phyloP scores from a whole-genome alignment of 64 coral and sea anemone species.

The Trachythela sp. region DNA sequence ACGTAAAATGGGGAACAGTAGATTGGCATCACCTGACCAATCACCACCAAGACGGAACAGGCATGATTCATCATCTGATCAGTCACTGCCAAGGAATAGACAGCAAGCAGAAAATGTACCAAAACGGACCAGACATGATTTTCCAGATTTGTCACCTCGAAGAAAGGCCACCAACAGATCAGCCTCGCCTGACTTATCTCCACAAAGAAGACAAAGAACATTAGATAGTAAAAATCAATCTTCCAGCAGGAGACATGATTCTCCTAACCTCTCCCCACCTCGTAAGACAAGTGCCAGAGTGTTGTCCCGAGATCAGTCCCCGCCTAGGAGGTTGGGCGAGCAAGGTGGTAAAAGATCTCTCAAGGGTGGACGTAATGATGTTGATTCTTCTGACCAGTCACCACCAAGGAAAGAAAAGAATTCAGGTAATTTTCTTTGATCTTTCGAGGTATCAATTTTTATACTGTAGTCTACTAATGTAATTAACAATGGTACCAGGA shows the following conservation, averaged over 20 bases:
- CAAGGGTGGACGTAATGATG: too few relatives aligned
- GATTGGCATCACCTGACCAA: not conserved
- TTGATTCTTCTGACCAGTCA: slow-evolving; percentile 51
- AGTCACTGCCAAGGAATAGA: not conserved
- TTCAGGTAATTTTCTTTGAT: not conserved
- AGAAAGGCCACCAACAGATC: not conserved
- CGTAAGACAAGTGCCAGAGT: slow-evolving; percentile 8
- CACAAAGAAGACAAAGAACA: slow-evolving; percentile 3
- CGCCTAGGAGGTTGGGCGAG: slow-evolving; percentile 26
- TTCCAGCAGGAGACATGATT: slow-evolving; percentile 36
- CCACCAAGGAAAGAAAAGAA: slow-evolving; percentile 47
- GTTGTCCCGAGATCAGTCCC: slow-evolving; percentile 46
- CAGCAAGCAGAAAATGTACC: not conserved
- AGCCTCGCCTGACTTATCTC: slow-evolving; percentile 14
- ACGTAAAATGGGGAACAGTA: not conserved
- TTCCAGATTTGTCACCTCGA: slow-evolving; percentile 36
- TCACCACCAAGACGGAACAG: not conserved
- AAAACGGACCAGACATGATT: not conserved
- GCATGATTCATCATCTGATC: not conserved
- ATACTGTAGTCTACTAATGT: too few relatives aligned
- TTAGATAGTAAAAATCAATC: slow-evolving; percentile 30
- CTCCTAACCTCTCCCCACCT: slow-evolving; percentile 63
- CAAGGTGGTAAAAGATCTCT: not conserved
- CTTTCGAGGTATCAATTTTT: not conserved
- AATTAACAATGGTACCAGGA: not conserved